phyloP scores from a whole-genome alignment of 2,888 invertebrate genomes.

The Cerceris rybyensis region DNA sequence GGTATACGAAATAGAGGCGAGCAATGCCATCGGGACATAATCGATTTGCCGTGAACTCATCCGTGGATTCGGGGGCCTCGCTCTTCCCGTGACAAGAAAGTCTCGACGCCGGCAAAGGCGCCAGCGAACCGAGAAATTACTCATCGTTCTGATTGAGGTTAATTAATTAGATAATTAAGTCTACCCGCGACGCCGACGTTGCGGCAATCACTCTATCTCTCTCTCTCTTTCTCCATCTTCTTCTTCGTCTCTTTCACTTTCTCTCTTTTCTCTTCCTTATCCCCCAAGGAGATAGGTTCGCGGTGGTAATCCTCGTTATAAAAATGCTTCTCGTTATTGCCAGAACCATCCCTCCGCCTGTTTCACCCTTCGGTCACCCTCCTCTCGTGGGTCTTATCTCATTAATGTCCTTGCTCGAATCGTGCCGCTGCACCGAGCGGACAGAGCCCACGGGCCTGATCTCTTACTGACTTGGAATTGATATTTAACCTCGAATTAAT shows the following conservation, averaged over 20 bases:
- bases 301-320: conserved; percentile 68
- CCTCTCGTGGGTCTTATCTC: conserved; percentile 65
- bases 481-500: conserved; percentile 28
- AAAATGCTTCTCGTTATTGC: conserved; percentile 72
- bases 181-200: conserved; percentile 55
- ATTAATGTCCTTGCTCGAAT: conserved; percentile 49
- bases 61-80: conserved; percentile 77
- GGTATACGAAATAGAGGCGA: conserved; percentile 46
- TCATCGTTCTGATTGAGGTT: conserved; percentile 82
- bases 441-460: conserved; percentile 2
- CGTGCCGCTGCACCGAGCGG: conserved; percentile 22
- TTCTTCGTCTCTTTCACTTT: background rate
- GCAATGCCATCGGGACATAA: conserved; percentile 74
- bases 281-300: conserved; percentile 48
- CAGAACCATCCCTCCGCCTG: conserved; percentile 41
- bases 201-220: conserved; percentile 31
- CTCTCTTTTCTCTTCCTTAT: conserved; percentile 9
- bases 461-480: conserved; percentile 12
- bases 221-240: conserved; percentile 7
- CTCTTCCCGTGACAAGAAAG: conserved; percentile 81
- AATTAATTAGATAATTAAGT: conserved; percentile 82
- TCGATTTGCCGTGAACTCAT: conserved; percentile 81
- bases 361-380: too few species aligned
- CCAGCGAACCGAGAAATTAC: conserved; percentile 82
- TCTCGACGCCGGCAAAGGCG: conserved; percentile 78